Conservation (phyloP, 2,113 vertebrate genomes). For the Ginglymostoma cirratum region DNA sequence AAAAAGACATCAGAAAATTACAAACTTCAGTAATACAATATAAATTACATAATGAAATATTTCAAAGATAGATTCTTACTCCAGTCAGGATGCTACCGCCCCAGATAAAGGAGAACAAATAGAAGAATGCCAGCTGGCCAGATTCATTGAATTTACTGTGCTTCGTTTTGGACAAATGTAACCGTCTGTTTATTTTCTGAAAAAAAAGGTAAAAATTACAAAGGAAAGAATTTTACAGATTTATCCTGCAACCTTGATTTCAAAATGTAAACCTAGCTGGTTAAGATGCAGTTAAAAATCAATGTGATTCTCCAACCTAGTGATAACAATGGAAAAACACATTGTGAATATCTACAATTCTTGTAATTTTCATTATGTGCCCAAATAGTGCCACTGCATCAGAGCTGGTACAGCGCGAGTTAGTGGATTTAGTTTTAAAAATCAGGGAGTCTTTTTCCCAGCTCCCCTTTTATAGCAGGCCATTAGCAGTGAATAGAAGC, state of each 20-base stretch:
- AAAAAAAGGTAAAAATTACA: slow-evolving; percentile 39
- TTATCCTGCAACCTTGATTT: not conserved
- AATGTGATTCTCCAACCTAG: not conserved
- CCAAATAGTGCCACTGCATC: not conserved
- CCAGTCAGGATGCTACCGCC: slow-evolving; percentile 71
- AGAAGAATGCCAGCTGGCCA: slow-evolving; percentile 70
- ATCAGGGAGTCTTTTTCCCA: not conserved
- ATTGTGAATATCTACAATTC: not conserved
- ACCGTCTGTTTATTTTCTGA: slow-evolving; percentile 70
- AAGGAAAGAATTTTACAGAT: not conserved
- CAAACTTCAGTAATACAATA: not conserved
- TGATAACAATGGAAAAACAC: not conserved
- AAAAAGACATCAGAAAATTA: slow-evolving; percentile 19
- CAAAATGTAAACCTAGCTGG: not conserved
- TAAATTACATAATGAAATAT: not conserved
- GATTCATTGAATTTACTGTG: slow-evolving; percentile 81
- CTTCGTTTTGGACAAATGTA: slow-evolving; percentile 74
- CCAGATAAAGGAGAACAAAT: slow-evolving; percentile 71
- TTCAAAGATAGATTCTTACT: slow-evolving; percentile 51
- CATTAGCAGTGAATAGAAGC: not conserved
- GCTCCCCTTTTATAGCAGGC: not conserved
- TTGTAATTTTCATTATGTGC: not conserved
- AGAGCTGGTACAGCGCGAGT: not conserved
- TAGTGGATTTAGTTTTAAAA: not conserved
- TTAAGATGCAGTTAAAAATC: not conserved